Percentiles rank a stretch among this genome's conserved stretches.
These are phyloP conservation scores for Sula dactylatra DNA, from an alignment of 2,113 vertebrate species.

Conservation along the genomic window DNA sequence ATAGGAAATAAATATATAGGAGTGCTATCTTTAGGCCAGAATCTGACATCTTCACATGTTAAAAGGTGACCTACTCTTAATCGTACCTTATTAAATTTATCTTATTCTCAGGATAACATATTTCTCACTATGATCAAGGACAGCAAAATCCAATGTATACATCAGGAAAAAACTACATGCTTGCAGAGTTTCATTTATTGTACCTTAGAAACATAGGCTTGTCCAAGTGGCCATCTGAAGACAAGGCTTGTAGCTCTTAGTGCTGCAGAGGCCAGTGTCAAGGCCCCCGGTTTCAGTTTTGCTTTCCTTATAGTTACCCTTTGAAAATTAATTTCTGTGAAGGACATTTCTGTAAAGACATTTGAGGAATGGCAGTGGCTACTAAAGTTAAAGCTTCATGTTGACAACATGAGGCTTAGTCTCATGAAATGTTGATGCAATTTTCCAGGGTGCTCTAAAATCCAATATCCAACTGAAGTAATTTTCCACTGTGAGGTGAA, in stretches of 20 bases:
- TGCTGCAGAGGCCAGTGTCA: neutral
- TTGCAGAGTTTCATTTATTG: neutral
- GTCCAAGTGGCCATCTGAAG: neutral
- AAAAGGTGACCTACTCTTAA: neutral
- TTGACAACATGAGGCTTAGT: neutral
- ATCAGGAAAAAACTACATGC: rapidly evolving
- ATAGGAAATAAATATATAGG: neutral
- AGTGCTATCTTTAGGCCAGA: neutral
- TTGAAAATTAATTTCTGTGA: neutral
- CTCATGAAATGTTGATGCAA: neutral
- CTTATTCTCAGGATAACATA: neutral
- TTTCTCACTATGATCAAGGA: neutral
- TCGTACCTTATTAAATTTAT: neutral
- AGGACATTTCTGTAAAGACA: neutral
- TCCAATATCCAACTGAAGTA: neutral
- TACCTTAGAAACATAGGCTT: neutral
- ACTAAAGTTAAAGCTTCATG: neutral
- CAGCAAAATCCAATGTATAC: neutral
- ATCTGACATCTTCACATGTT: neutral
- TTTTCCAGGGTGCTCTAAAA: neutral
- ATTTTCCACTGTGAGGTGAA: neutral
- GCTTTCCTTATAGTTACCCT: neutral
- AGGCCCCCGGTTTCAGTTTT: neutral
- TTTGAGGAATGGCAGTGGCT: neutral
- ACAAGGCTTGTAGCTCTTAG: neutral